These are phyloP conservation scores for Oryzias melastigma DNA, from an alignment of 2,113 vertebrate genomes.

Conservation along the genomic window DNA sequence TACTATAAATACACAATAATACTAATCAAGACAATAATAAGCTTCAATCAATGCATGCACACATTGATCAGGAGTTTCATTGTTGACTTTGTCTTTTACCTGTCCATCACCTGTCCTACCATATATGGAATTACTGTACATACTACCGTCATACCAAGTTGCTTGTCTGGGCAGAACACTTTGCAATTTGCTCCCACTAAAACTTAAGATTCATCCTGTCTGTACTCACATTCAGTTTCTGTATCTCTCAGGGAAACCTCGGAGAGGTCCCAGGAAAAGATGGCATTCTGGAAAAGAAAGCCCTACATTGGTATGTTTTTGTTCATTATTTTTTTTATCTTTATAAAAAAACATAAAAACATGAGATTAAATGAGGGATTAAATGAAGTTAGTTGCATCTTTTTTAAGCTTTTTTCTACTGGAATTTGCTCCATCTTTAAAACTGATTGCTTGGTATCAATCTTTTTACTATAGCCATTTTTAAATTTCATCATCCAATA, in stretches of 20 bases:
- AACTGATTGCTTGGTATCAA: no score
- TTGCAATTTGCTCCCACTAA: neutral
- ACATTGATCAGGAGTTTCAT: neutral
- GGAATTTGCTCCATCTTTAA: no score
- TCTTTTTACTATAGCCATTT: no score
- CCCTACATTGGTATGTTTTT: constrained; percentile 31
- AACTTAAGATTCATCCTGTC: neutral
- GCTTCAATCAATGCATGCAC: no score
- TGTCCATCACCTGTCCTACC: constrained; percentile 8
- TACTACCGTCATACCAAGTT: neutral
- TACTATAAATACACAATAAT: no score
- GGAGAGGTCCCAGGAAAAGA: constrained; percentile 61
- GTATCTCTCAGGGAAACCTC: constrained; percentile 45
- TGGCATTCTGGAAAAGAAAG: constrained; percentile 66
- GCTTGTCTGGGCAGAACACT: constrained; percentile 4
- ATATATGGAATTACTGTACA: neutral
- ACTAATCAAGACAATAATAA: no score
- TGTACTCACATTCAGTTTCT: neutral
- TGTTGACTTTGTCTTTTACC: neutral
- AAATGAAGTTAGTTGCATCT: no score
- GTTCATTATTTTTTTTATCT: neutral
- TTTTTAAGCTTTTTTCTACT: no score
- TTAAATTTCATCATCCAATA: no score
- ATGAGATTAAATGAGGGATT: neutral
- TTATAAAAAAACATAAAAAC: neutral